phyloP scores from a whole-genome alignment of 2,888 invertebrate species.

The Drosophila yooni region DNA sequence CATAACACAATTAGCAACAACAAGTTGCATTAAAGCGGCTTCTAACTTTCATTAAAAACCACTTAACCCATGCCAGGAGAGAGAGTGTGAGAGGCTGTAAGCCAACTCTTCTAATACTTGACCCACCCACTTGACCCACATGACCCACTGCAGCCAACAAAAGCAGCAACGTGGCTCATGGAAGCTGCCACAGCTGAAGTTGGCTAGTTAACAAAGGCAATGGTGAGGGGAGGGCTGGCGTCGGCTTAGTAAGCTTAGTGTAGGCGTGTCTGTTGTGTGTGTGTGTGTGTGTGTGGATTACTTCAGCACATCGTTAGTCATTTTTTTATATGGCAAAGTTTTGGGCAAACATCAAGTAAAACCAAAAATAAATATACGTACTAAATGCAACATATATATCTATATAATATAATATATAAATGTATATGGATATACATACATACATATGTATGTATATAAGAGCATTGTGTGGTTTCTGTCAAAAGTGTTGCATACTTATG shows the following conservation, averaged over 20 bases:
- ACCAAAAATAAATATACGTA: constrained; percentile 1
- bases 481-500: constrained; percentile 61
- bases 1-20: constrained; percentile 74
- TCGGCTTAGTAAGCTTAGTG: constrained; percentile 51
- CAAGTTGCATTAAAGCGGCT: constrained; percentile 79
- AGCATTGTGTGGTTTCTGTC: constrained; percentile 44
- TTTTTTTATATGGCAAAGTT: constrained; percentile 58
- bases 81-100: constrained; percentile 36
- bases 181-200: constrained; percentile 26
- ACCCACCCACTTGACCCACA: constrained; percentile 78
- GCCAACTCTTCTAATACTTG: constrained; percentile 62
- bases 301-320: constrained; percentile 75
- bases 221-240: not conserved
- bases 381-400: constrained; percentile 3
- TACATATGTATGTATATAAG: constrained; percentile 31
- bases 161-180: constrained; percentile 34
- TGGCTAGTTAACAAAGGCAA: constrained; percentile 21
- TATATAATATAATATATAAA: not conserved
- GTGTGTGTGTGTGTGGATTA: constrained; percentile 14
- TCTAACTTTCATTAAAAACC: constrained; percentile 81
- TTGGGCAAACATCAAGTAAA: constrained; percentile 54
- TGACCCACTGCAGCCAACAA: constrained; percentile 63
- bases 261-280: constrained; percentile 52
- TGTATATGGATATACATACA: not conserved
- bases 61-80: constrained; percentile 72